Base-by-base conservation (phyloP, 2,888 invertebrate genomes). In the Patella depressa region DNA sequence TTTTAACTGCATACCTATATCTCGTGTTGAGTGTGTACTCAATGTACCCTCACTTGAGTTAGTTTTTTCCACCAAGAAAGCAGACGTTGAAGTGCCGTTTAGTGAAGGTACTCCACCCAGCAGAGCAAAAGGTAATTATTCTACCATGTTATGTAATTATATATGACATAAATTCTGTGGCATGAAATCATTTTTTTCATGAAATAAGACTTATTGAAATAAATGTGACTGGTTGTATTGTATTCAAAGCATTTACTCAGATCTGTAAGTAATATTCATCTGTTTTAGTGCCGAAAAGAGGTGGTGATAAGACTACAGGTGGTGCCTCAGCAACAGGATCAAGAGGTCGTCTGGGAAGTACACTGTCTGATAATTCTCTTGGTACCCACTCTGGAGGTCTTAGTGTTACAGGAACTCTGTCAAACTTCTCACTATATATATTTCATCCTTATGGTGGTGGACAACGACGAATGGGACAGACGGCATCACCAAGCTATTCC, bases 351-450 rank as follows among this genome's bases (percentile, higher is more conserved):
- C 79, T 82, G 53, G 81, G 82, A 24, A 87, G 87, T 74, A 85
- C 84, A 2, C 72, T 84, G 2, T 86, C 88, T 0, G 81, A 83
- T 57, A 71, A 57, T 54, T 77, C 77, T 65, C 53, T 79, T 24
- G 81, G 80, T 72, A 84, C 86, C 24, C 81, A 81, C 74, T 84
- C 86, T 53, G 97, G 96, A 54, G 97, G 97, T 0, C 93, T 97
- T 2, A 97, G 98, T 91, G 96, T 99, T 9, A 99, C 98, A 0
- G 98, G 98, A 0, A 98, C 97, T 88, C 93, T 99, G 80, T 97
- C 98, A 0, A 98, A 98, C 92, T 99, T 99, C 93, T 98, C 97
- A 2, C 96, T 99, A 3, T 98, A 97, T 92, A 97, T 99, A 88
- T 99, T 98, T 93, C 99, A 99, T 93, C 99, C 99, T 0, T 99